Percentiles rank a stretch among this genome's conserved stretches.
Conservation (phyloP, 2,113 vertebrate species). For the Pogona vitticeps region DNA sequence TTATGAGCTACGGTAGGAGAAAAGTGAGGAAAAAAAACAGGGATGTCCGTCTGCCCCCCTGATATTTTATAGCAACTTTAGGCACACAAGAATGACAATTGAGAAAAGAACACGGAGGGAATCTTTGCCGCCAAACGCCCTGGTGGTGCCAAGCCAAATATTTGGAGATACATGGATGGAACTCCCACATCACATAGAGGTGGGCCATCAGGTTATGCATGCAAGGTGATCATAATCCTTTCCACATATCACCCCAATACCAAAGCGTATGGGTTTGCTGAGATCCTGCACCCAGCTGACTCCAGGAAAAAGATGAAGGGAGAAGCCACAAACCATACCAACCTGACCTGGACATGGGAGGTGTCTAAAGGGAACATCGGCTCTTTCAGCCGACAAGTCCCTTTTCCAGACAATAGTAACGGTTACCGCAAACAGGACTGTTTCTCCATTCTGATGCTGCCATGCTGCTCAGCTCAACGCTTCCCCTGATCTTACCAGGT, state of each 20-base stretch:
- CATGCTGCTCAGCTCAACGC: not conserved
- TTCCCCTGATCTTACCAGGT: too few relatives aligned
- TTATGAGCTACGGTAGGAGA: not conserved
- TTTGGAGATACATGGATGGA: not conserved
- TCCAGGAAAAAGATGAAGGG: not conserved
- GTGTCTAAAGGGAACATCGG: not conserved
- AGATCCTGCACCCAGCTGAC: not conserved
- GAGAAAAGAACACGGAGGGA: not conserved
- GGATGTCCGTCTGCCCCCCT: not conserved
- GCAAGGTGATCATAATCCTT: not conserved
- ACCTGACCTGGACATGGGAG: not conserved
- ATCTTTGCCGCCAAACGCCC: not conserved
- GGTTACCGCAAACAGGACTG: too few relatives aligned
- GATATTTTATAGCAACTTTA: not conserved
- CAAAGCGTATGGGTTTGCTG: not conserved
- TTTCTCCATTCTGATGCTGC: not conserved
- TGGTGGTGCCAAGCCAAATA: not conserved
- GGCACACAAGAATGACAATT: not conserved
- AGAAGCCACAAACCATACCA: not conserved
- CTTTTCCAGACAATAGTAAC: too few relatives aligned
- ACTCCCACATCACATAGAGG: not conserved
- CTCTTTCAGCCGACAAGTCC: too few relatives aligned
- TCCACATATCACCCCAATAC: not conserved
- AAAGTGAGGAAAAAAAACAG: not conserved
- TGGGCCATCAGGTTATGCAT: not conserved